Evolutionary conservation across 1,140 invertebrate genomes (phyloP), one percentile per base, ranked within the genome.

Genomic region (Augochlora pura): DNA sequence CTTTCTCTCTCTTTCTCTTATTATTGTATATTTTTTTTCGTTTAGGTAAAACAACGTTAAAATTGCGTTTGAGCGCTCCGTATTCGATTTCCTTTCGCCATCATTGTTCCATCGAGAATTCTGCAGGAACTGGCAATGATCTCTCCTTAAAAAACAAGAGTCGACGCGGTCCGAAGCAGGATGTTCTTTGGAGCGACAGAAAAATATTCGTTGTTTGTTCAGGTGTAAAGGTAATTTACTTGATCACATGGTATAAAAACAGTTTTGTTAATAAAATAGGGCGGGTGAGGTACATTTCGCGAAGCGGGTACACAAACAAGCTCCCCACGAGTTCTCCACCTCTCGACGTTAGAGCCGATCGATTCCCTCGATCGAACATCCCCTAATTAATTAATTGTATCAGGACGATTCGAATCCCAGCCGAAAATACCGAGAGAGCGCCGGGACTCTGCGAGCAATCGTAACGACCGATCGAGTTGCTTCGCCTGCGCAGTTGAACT

Each of bases 201-300:
- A 38, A 77, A 78, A 72, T 72, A 72, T 78, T 23, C 23, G 21
- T 57, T 2, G 49, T 54, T 57, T 2, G 49, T 54, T 78, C 68
- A 32, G 23, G 25, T 27, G 38, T 78, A 72, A 72, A 64, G 60
- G 27, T n/a, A 57, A 64, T 78, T 78, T 78, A 78, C 76, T 78
- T 72, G 42, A 77, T 72, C 76, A 63, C 59, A 64, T 72, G 76
- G 76, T 72, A 78, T 78, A 78, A 78, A 78, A 78, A 78, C 76
- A 78, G 68, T 4, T n/a, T 57, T 77, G 32, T 78, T 59, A 16
- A 64, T 78, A 64, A 72, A 78, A 77, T 64, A 59, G 14, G 63
- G 8, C 0, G 32, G 23, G 7, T 60, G 42, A 10, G 16, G 67
- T 46, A 77, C 39, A 62, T 57, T 57, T 60, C 25, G n/a, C 57